A percentile compares a stretch with the other conserved stretches of the same genome.
phyloP scores from a whole-genome alignment of 2,888 invertebrate genomes.

The Tachystola acroxantha region DNA sequence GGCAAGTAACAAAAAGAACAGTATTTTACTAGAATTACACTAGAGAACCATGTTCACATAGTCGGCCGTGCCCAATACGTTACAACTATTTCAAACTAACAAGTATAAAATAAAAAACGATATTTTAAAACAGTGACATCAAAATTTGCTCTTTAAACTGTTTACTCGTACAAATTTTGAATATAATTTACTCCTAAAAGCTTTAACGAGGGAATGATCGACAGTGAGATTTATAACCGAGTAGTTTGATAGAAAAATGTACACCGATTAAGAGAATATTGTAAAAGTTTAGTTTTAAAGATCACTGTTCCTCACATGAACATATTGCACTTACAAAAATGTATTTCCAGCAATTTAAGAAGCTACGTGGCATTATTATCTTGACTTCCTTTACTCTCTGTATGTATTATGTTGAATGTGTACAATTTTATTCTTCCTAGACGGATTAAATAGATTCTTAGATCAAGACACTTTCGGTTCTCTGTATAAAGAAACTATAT shows the following conservation, averaged over 20 bases:
- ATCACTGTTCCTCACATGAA: slow-evolving; percentile 39
- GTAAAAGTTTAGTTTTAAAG: slow-evolving; percentile 38
- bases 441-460: too few species aligned
- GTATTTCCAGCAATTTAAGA: background rate
- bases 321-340: background rate
- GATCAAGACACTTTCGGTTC: too few species aligned
- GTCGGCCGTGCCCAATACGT: slow-evolving; percentile 51
- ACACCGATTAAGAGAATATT: slow-evolving; percentile 41
- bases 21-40: slow-evolving; percentile 66
- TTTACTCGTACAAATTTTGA: slow-evolving; percentile 50
- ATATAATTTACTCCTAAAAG: slow-evolving; percentile 51
- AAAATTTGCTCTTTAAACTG: slow-evolving; percentile 39
- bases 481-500: too few species aligned
- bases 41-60: slow-evolving; percentile 64
- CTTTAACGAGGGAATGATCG: slow-evolving; percentile 45
- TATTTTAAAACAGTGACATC: slow-evolving; percentile 47
- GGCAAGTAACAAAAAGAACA: slow-evolving; percentile 72
- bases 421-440: too few species aligned
- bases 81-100: slow-evolving; percentile 43
- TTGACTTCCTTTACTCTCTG: too few species aligned
- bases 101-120: slow-evolving; percentile 30
- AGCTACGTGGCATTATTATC: background rate
- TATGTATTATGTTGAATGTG: too few species aligned
- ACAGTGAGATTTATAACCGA: slow-evolving; percentile 36
- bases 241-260: slow-evolving; percentile 43